These are phyloP conservation scores for Grammomys surdaster DNA, from an alignment of 2,113 vertebrate species.

Conservation along the genomic window DNA sequence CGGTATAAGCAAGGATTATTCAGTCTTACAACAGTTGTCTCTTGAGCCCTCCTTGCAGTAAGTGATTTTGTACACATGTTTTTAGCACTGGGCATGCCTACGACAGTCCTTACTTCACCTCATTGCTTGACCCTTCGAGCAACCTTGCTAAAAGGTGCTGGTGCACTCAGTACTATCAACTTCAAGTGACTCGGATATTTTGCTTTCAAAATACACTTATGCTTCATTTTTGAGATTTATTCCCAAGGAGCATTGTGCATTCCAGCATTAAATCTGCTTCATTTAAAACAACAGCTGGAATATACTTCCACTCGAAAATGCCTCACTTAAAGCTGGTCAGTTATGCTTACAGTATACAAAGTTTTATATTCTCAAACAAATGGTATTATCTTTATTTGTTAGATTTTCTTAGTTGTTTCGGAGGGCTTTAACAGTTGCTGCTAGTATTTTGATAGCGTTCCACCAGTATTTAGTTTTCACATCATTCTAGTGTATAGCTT, in stretches of 20 bases:
- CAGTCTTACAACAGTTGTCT: slow-evolving; percentile 21
- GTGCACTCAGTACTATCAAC: slow-evolving; percentile 70
- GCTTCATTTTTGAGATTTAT: slow-evolving; percentile 66
- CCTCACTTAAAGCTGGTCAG: slow-evolving; percentile 71
- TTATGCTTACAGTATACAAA: slow-evolving; percentile 76
- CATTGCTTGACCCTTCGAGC: slow-evolving; percentile 72
- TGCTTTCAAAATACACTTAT: slow-evolving; percentile 64
- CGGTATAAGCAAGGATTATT: slow-evolving; percentile 52
- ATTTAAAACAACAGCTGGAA: slow-evolving; percentile 79
- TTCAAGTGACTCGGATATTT: slow-evolving; percentile 59
- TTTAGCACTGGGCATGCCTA: slow-evolving; percentile 55
- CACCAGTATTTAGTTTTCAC: slow-evolving; percentile 82
- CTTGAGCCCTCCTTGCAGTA: slow-evolving; percentile 36
- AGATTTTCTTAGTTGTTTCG: slow-evolving; percentile 78
- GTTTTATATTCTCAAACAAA: slow-evolving; percentile 80
- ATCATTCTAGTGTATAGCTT: slow-evolving; percentile 76
- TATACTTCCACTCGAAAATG: slow-evolving; percentile 75
- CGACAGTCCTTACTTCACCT: slow-evolving; percentile 70
- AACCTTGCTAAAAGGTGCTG: slow-evolving; percentile 74
- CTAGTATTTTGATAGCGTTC: slow-evolving; percentile 79
- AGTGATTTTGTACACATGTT: slow-evolving; percentile 1
- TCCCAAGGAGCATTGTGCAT: slow-evolving; percentile 58
- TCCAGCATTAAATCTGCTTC: slow-evolving; percentile 67
- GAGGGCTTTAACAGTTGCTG: slow-evolving; percentile 84
- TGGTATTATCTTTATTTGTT: slow-evolving; percentile 80